phyloP scores from a whole-genome alignment of 2,113 vertebrate genomes.

The Lamprologus ornatipinnis region DNA sequence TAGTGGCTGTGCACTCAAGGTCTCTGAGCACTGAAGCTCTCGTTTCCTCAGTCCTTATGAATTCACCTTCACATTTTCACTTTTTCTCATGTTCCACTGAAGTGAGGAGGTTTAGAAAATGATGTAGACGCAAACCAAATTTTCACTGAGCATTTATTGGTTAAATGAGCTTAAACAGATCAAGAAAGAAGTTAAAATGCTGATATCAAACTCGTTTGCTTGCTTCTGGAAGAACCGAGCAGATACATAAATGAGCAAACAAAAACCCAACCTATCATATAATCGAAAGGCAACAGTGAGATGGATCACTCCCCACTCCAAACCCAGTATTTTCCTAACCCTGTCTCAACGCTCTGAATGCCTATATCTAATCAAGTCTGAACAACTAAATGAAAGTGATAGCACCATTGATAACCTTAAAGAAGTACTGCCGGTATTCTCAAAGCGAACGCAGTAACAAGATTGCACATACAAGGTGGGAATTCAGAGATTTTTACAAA shows the following conservation, averaged over 20 bases:
- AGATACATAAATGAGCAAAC: not conserved
- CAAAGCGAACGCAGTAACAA: not conserved
- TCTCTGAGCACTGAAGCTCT: not conserved
- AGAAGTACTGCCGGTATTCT: not conserved
- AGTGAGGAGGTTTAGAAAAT: not conserved
- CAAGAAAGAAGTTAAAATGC: not conserved
- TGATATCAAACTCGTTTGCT: not conserved
- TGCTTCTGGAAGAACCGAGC: accelerated
- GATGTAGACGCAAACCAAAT: not conserved
- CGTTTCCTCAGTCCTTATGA: not conserved
- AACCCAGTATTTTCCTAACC: not conserved
- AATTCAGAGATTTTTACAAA: not conserved
- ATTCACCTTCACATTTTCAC: not conserved
- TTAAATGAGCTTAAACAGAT: not conserved
- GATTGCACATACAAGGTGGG: not conserved
- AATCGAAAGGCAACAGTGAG: not conserved
- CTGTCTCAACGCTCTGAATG: not conserved
- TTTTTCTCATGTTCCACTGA: not conserved
- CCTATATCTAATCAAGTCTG: not conserved
- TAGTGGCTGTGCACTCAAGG: not conserved
- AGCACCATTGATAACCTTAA: not conserved
- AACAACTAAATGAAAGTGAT: not conserved
- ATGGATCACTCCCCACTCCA: not conserved
- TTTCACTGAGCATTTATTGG: not conserved
- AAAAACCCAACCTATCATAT: not conserved